A percentile compares a stretch with the other conserved stretches of the same genome.
These are phyloP conservation scores for Allolobophora icterica DNA, from an alignment of 2,888 invertebrate species.

Conservation along the genomic window DNA sequence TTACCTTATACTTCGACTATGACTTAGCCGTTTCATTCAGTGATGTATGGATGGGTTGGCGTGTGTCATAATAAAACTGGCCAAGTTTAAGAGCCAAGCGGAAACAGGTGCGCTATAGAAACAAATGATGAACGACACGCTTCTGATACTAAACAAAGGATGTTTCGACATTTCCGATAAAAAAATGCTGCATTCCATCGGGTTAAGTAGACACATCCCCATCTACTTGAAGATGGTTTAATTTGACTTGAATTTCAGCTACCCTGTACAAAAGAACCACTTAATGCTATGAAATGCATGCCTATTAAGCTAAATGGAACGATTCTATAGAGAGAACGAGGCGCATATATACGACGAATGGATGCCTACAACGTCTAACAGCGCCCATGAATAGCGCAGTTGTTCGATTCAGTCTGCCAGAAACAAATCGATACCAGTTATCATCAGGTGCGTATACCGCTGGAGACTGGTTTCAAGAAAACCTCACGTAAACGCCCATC, in stretches of 20 bases:
- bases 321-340: not conserved
- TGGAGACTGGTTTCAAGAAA: not conserved
- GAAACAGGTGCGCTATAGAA: not conserved
- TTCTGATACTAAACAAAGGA: not conserved
- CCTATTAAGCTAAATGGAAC: not conserved
- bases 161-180: not conserved
- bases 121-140: not conserved
- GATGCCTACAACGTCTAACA: too few relatives aligned
- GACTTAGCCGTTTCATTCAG: not conserved
- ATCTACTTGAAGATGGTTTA: too few relatives aligned
- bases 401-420: not conserved
- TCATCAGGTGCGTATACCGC: not conserved
- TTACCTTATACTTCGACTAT: too few relatives aligned
- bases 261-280: not conserved
- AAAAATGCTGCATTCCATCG: not conserved
- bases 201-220: not conserved
- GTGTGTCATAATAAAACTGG: not conserved
- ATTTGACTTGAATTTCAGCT: too few relatives aligned
- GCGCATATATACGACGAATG: not conserved
- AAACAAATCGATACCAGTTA: not conserved
- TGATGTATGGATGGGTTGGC: not conserved
- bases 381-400: not conserved
- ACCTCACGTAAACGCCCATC: not conserved
- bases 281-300: not conserved
- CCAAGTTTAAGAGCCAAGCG: not conserved